Conservation (phyloP, 23 tunicate genomes). For the Ascidia mentula region DNA sequence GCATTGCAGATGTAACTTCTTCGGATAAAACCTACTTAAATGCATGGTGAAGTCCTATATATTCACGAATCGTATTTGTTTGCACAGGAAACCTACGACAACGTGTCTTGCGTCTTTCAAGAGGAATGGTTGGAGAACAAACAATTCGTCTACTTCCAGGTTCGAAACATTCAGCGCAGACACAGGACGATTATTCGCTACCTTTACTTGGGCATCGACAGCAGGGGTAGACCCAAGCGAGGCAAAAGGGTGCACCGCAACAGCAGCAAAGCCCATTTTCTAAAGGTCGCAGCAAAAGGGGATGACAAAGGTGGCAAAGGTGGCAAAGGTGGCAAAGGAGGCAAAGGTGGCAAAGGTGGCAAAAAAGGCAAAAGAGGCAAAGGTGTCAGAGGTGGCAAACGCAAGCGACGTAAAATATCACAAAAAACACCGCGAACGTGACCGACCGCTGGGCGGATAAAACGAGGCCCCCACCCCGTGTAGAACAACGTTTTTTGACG, state of each 20-base stretch:
- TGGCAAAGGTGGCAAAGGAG: neutral
- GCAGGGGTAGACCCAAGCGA: constrained; percentile 42
- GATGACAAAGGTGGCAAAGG: neutral
- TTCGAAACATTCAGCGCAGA: neutral
- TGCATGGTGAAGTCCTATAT: too few species aligned
- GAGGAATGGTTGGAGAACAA: constrained; percentile 41
- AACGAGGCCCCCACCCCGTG: neutral
- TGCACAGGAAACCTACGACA: constrained; percentile 59
- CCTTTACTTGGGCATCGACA: constrained; percentile 51
- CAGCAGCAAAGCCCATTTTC: constrained; percentile 56
- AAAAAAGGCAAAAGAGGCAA: neutral
- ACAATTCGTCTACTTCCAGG: constrained; percentile 40
- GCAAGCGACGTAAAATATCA: neutral
- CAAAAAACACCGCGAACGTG: neutral
- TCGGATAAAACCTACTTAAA: too few species aligned
- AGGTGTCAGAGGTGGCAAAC: neutral
- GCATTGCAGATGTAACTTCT: neutral
- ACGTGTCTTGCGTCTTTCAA: constrained; percentile 43
- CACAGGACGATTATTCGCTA: too few species aligned
- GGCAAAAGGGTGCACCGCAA: constrained; percentile 41
- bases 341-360: neutral
- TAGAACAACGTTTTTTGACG: neutral
- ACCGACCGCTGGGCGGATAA: neutral
- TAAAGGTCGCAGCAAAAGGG: constrained; percentile 25
- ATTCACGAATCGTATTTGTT: neutral